These are phyloP conservation scores for Lissocephala sabroskyi DNA, from an alignment of 2,888 invertebrate species.

Conservation along the genomic window DNA sequence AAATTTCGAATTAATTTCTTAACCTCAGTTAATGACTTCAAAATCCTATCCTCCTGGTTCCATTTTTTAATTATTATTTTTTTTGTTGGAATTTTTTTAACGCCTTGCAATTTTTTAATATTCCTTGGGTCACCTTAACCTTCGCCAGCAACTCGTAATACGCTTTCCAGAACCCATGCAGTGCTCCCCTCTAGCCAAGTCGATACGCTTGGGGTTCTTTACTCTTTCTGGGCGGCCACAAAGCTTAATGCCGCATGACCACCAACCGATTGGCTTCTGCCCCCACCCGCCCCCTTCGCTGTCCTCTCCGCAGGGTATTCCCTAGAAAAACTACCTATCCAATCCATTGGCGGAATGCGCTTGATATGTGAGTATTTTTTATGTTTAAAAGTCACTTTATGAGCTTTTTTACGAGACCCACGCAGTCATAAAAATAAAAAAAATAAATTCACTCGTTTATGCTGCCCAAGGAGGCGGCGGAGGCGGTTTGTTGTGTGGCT, in stretches of 20 bases:
- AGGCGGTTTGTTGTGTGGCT: slow-evolving; percentile 15
- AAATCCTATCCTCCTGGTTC: no score
- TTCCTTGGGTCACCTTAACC: no score
- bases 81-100: no score
- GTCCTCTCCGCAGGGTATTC: no score
- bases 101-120: no score
- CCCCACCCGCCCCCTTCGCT: neutral
- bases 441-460: slow-evolving; percentile 16
- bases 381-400: slow-evolving; percentile 64
- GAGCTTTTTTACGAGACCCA: slow-evolving; percentile 60
- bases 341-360: slow-evolving; percentile 34
- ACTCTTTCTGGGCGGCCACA: neutral
- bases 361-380: slow-evolving; percentile 9
- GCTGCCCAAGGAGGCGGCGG: slow-evolving; percentile 2
- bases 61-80: no score
- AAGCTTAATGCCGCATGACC: slow-evolving; percentile 15
- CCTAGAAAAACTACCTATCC: no score
- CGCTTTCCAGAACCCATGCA: no score
- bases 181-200: no score
- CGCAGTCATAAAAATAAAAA: slow-evolving; percentile 61
- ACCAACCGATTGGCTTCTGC: slow-evolving; percentile 9
- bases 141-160: no score
- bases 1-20: no score
- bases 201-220: neutral
- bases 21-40: no score